phyloP scores from a whole-genome alignment of 2,888 invertebrate genomes.

The Dryobotodes eremita region DNA sequence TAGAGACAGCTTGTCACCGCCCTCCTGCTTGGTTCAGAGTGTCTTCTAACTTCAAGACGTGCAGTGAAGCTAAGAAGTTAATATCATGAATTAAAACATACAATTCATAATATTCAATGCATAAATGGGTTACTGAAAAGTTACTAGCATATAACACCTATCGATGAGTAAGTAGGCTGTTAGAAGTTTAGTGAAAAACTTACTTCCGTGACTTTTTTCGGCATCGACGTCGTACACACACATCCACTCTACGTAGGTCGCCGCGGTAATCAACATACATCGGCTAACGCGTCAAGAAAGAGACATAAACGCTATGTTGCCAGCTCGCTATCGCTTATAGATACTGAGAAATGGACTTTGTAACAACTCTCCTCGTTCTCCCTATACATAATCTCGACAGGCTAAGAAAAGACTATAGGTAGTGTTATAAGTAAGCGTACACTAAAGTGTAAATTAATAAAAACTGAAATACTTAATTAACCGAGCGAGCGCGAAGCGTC shows the following conservation, averaged over 20 bases:
- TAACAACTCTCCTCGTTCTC: neutral
- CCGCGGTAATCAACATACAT: neutral
- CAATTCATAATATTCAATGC: too few species aligned
- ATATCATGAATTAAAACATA: neutral
- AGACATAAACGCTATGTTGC: neutral
- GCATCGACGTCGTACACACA: neutral
- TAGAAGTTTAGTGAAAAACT: neutral
- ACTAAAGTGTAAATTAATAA: neutral
- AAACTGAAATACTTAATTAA: neutral
- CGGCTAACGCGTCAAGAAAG: neutral
- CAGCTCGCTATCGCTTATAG: neutral
- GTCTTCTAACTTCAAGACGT: too few species aligned
- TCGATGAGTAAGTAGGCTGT: neutral
- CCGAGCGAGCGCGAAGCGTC: too few species aligned
- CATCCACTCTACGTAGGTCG: neutral
- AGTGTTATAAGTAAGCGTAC: neutral
- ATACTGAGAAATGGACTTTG: neutral
- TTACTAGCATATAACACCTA: neutral
- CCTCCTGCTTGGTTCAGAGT: too few species aligned
- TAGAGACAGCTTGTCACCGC: too few species aligned
- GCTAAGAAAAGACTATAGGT: neutral
- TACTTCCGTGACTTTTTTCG: neutral
- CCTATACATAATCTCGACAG: neutral
- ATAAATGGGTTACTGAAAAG: neutral
- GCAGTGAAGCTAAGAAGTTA: neutral